Base-by-base conservation (phyloP, 2,113 vertebrate species). In the Talpa occidentalis region DNA sequence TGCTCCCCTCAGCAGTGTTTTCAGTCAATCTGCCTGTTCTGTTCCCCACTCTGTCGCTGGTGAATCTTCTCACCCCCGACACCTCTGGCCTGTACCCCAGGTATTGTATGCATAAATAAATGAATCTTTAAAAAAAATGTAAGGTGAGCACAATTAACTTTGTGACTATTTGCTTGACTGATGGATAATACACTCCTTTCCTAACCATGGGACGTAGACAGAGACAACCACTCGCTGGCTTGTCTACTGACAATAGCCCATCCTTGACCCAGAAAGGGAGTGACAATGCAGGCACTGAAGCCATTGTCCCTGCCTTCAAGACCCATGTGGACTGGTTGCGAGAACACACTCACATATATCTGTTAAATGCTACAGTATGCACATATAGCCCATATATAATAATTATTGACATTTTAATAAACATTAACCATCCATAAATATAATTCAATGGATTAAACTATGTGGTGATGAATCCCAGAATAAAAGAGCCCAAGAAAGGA, bases 241-340 rank as follows among this genome's bases (percentile, higher is more conserved):
- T 83, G 67, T 47, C 22, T 52, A 52, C 78, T 26, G 15, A 81
- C 62, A 21, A 64, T 35, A 40, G 79, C 16, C 62, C 70, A 12
- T 2, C 16, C 0, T 12, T 6, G 28, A 47, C 7, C 24, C 64
- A 62, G 35, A 35, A 17, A 24, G 10, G 14, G 26, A 37, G 35
- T 19, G 15, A 28, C 0, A 17, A 17, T 3, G 14, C 19, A 26
- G 44, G 37, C 67, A 21, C 40, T 16, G 35, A 28, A 59, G 28
- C 5, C 40, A 42, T 2, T 40, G 60, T 42, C 52, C 32, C 26
- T 66, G 22, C 24, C 78, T 94, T 83, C 14, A 1, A 66, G 21
- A 78, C 8, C 12, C 37, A 40, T 14, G 30, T 0, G 1, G 54
- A 67, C 30, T 47, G 44, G 30, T 69, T 0, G 0, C 28, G 69